Conservation (phyloP, 2,888 invertebrate species). For the Hyppa rectilinea region DNA sequence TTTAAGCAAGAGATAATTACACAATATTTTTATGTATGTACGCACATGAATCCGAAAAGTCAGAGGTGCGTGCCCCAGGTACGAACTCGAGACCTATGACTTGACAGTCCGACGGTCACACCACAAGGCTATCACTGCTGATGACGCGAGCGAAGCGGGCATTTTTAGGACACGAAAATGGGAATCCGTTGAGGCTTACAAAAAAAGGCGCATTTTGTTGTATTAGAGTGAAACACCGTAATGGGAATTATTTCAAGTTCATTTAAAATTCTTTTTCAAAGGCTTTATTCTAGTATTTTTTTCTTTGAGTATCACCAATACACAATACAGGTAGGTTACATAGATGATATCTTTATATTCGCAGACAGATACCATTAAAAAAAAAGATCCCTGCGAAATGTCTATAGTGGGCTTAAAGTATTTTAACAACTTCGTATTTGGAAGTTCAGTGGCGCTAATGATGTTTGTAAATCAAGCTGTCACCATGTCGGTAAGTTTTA, state of each 20-base stretch:
- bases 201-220: neutral
- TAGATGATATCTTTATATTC: conserved; percentile 13
- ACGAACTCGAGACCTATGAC: too few species aligned
- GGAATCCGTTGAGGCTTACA: neutral
- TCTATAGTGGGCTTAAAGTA: conserved; percentile 70
- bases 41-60: too few species aligned
- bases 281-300: neutral
- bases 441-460: conserved; percentile 33
- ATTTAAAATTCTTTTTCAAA: conserved; percentile 1
- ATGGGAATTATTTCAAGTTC: neutral
- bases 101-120: too few species aligned
- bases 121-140: too few species aligned
- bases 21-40: too few species aligned
- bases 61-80: too few species aligned
- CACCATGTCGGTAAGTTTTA: neutral
- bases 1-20: too few species aligned
- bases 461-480: conserved; percentile 46
- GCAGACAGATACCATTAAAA: conserved; percentile 78
- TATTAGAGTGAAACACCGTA: neutral
- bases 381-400: conserved; percentile 76
- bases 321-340: conserved; percentile 15
- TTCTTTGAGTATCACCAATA: neutral
- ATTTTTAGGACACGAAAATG: neutral
- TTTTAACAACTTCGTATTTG: conserved; percentile 78
- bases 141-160: too few species aligned